These are phyloP conservation scores for Priocnemis perturbator DNA, from an alignment of 2,888 invertebrate species.

Conservation along the genomic window DNA sequence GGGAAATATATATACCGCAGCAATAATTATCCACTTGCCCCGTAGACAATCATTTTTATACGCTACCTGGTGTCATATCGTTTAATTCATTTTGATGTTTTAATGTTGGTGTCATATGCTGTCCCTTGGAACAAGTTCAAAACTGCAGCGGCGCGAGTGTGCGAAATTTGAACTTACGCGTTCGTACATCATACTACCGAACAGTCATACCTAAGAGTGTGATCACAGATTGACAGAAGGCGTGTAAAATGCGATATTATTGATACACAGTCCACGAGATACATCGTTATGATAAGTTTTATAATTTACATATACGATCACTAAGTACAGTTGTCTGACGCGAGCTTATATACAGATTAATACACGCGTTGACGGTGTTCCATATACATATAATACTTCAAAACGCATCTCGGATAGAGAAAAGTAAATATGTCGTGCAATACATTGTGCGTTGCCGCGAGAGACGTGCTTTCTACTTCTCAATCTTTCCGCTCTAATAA, in stretches of 20 bases:
- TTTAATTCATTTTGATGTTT: too few species aligned
- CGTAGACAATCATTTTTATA: too few species aligned
- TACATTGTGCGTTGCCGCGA: neutral
- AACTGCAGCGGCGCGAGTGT: conserved; percentile 11
- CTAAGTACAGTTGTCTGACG: conserved; percentile 35
- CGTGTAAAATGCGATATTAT: conserved; percentile 61
- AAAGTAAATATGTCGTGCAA: neutral
- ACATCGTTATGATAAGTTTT: conserved; percentile 29
- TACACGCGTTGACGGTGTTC: conserved; percentile 21
- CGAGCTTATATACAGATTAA: conserved; percentile 19
- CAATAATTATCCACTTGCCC: too few species aligned
- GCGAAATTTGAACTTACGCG: conserved; percentile 43
- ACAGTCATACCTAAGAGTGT: conserved; percentile 63
- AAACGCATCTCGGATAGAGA: conserved; percentile 3
- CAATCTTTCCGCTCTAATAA: too few species aligned
- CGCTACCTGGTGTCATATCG: too few species aligned
- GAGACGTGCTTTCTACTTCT: neutral
- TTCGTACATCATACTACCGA: conserved; percentile 12
- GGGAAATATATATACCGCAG: too few species aligned
- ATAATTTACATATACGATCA: conserved; percentile 33
- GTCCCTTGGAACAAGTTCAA: neutral
- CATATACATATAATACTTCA: conserved; percentile 11
- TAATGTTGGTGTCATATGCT: neutral
- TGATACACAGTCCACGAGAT: conserved; percentile 50
- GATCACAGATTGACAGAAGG: conserved; percentile 74